A percentile compares a stretch with the other conserved stretches of the same genome.
Evolutionary conservation across 2,797 vertebrate genomes (phyloP).

Genomic region (Gambusia yucatana): DNA sequence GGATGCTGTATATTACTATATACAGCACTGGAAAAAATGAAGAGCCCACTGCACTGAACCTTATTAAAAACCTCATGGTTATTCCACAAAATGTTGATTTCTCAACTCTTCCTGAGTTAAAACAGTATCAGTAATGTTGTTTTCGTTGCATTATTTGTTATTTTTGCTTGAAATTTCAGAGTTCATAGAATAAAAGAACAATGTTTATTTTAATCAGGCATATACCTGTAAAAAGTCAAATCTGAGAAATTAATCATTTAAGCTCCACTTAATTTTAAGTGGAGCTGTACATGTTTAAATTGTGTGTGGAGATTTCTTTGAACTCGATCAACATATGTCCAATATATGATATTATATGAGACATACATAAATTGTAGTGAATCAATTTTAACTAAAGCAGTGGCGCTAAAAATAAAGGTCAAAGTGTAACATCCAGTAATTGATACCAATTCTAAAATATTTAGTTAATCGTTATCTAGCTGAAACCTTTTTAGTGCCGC

Average conservation of each 20-base stretch:
- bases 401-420: not conserved
- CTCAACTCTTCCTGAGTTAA: no score
- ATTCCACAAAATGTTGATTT: no score
- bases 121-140: no score
- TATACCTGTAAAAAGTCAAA: no score
- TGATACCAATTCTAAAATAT: not conserved
- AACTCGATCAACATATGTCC: not conserved
- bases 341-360: not conserved
- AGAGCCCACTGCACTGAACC: no score
- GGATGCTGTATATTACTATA: not conserved
- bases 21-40: not conserved
- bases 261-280: no score
- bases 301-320: not conserved
- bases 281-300: not conserved
- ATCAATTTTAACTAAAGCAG: not conserved
- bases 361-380: not conserved
- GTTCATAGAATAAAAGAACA: no score
- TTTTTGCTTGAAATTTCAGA: no score
- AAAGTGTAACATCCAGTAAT: not conserved
- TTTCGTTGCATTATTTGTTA: no score
- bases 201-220: no score
- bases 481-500: slow-evolving; percentile 28
- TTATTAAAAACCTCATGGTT: no score
- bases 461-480: not conserved
- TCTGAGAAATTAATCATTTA: no score